A percentile compares a stretch with the other conserved stretches of the same genome.
Conservation (phyloP, 2,113 vertebrate species). For the Poeciliopsis prolifica region DNA sequence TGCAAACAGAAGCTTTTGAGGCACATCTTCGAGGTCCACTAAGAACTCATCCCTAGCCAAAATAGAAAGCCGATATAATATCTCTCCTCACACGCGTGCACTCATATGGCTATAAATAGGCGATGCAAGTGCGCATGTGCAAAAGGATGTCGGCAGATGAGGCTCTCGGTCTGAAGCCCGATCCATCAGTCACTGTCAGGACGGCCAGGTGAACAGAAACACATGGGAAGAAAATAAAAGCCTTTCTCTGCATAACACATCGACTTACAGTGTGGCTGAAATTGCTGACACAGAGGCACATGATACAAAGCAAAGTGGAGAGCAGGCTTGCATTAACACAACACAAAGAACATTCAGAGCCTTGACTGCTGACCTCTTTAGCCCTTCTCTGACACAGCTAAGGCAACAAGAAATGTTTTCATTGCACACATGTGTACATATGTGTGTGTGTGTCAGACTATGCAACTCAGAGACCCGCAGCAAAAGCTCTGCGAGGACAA, state of each 20-base stretch:
- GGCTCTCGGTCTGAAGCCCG: conserved; percentile 8
- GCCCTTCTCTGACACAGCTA: neutral
- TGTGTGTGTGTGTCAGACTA: neutral
- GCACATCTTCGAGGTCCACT: neutral
- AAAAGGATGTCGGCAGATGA: conserved; percentile 33
- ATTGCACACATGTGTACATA: neutral
- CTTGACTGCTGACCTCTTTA: conserved; percentile 25
- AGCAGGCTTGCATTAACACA: neutral
- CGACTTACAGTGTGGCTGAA: conserved; percentile 8
- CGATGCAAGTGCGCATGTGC: conserved; percentile 5
- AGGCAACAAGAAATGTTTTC: neutral
- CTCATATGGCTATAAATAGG: conserved; percentile 36
- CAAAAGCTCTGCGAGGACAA: neutral
- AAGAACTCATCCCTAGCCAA: neutral
- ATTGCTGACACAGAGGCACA: conserved; percentile 19
- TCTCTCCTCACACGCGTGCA: neutral
- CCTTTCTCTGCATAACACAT: conserved; percentile 2
- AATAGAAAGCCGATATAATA: conserved; percentile 23
- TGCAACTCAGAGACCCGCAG: conserved; percentile 13
- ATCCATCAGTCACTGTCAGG: conserved; percentile 51
- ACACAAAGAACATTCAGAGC: neutral
- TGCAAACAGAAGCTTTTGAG: conserved; percentile 13
- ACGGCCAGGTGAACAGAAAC: conserved; percentile 18
- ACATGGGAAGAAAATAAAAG: conserved; percentile 3
- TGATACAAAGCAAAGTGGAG: neutral